These are phyloP conservation scores for Cervus canadensis DNA, from an alignment of 2,113 vertebrate genomes.

Conservation along the genomic window DNA sequence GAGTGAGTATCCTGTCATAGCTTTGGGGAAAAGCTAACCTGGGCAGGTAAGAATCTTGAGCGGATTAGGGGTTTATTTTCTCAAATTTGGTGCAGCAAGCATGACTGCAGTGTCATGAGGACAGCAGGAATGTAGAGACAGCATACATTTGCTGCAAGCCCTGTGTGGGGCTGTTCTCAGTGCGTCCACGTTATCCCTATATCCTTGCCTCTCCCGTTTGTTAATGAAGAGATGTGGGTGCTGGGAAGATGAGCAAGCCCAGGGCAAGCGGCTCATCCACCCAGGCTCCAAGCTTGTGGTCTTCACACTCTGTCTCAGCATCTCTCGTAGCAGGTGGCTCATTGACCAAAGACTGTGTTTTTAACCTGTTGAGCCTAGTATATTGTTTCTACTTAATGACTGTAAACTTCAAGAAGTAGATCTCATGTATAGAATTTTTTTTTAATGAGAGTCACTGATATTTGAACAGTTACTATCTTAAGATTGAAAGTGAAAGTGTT, in stretches of 20 bases:
- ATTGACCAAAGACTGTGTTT: background rate
- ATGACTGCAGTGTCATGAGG: background rate
- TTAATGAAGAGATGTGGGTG: background rate
- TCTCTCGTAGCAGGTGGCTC: background rate
- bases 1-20: background rate
- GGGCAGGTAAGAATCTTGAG: background rate
- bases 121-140: background rate
- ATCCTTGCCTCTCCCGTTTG: background rate
- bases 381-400: background rate
- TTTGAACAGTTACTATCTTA: constrained; percentile 32
- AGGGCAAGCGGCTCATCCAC: background rate
- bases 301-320: background rate
- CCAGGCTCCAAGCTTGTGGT: too few species aligned
- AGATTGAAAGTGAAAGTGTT: background rate
- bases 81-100: background rate
- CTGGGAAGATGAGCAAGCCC: background rate
- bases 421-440: background rate
- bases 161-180: background rate
- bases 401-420: background rate
- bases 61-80: background rate
- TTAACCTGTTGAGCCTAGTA: background rate
- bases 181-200: too few species aligned
- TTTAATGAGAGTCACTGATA: background rate
- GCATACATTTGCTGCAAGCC: background rate
- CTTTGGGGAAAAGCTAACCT: background rate